A percentile compares a stretch with the other conserved stretches of the same genome.
Evolutionary conservation across 2,113 vertebrate species (phyloP).

Genomic region (Microtus oregoni): DNA sequence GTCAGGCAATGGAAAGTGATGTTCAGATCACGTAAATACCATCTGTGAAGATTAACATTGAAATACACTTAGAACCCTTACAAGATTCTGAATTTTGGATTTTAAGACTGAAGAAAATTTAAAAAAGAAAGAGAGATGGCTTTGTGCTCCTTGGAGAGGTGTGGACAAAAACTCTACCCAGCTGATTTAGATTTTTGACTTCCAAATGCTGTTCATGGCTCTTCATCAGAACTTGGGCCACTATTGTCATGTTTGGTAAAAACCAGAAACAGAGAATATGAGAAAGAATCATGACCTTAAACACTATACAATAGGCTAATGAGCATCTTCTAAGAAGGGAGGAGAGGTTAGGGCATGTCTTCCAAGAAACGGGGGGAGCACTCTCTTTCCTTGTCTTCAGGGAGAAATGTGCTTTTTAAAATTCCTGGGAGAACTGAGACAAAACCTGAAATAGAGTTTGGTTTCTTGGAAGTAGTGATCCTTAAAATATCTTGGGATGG

Average conservation of each 20-base stretch:
- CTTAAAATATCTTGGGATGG: conserved; percentile 32
- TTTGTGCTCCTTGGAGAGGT: background rate
- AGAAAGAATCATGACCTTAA: background rate
- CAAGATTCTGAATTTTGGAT: background rate
- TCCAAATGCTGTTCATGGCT: background rate
- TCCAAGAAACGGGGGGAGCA: background rate
- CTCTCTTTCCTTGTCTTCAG: background rate
- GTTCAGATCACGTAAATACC: background rate
- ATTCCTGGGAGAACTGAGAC: background rate
- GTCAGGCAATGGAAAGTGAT: background rate
- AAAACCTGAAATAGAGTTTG: conserved; percentile 41
- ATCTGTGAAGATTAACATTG: background rate
- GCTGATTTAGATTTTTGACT: background rate
- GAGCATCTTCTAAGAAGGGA: conserved; percentile 7
- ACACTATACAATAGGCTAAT: background rate
- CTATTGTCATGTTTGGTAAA: background rate
- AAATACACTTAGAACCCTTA: background rate
- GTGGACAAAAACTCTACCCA: background rate
- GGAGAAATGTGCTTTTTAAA: background rate
- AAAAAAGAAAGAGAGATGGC: background rate
- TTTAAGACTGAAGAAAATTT: background rate
- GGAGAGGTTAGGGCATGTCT: background rate
- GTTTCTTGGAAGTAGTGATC: conserved; percentile 10
- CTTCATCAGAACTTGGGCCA: background rate
- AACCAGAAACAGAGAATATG: conserved; percentile 1